Percentiles rank a stretch among this genome's conserved stretches.
phyloP scores from a whole-genome alignment of 2,888 invertebrate species.

The Spicauda simplicius region DNA sequence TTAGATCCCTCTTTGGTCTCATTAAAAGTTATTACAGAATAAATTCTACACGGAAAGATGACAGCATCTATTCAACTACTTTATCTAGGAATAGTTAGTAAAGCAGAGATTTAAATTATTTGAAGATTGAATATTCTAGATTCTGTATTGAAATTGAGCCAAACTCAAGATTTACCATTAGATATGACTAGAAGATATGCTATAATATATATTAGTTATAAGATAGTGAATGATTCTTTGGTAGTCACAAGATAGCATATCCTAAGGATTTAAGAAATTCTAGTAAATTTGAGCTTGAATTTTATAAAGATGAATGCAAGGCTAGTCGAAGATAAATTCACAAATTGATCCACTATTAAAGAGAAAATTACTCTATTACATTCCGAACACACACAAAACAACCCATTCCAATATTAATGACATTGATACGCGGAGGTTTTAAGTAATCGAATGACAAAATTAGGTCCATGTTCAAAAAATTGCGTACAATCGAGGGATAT shows the following conservation, averaged over 20 bases:
- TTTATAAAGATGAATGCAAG: constrained; percentile 51
- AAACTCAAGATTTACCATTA: constrained; percentile 38
- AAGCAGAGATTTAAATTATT: constrained; percentile 38
- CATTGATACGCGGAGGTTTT: constrained; percentile 31
- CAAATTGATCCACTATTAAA: constrained; percentile 61
- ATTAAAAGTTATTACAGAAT: constrained; percentile 12
- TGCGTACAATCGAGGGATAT: no score
- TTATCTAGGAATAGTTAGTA: constrained; percentile 16
- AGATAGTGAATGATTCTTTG: constrained; percentile 60
- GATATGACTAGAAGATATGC: constrained; percentile 81
- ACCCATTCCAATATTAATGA: constrained; percentile 16
- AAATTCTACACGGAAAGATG: constrained; percentile 13
- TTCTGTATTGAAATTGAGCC: constrained; percentile 6
- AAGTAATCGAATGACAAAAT: constrained; percentile 19
- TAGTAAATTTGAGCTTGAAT: constrained; percentile 57
- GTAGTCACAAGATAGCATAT: constrained; percentile 53
- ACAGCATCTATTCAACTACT: constrained; percentile 26
- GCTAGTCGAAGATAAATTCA: constrained; percentile 46
- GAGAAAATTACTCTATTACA: constrained; percentile 62
- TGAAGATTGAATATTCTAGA: constrained; percentile 37
- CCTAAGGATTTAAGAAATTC: constrained; percentile 64
- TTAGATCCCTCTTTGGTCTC: constrained; percentile 17
- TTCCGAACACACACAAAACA: constrained; percentile 66
- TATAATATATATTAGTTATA: constrained; percentile 63
- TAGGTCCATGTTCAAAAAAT: constrained; percentile 7